Conservation (phyloP, 2,888 invertebrate genomes). For the Tetranychus truncatus region DNA sequence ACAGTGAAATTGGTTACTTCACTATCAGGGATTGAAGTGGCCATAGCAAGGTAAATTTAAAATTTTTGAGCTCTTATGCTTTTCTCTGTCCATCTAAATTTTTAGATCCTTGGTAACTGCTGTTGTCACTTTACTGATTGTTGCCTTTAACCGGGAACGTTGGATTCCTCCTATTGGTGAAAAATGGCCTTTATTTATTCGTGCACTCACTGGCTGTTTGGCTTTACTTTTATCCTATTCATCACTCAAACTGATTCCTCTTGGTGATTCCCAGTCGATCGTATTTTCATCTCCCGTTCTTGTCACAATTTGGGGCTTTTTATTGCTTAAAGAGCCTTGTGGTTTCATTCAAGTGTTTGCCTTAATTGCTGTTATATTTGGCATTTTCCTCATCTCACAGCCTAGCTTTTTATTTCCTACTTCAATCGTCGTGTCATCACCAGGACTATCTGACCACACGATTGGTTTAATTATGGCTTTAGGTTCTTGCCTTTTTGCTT, state of each 20-base stretch:
- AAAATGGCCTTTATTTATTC: neutral
- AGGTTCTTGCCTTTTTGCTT: neutral
- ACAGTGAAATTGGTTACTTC: slow-evolving; percentile 16
- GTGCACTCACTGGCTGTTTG: neutral
- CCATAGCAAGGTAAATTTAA: slow-evolving; percentile 15
- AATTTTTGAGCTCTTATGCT: neutral
- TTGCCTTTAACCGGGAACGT: neutral
- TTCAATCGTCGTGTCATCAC: neutral
- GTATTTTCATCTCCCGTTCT: slow-evolving; percentile 81
- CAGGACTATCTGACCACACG: neutral
- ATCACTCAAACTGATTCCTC: slow-evolving; percentile 47
- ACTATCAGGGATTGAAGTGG: slow-evolving; percentile 14
- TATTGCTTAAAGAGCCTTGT: slow-evolving; percentile 65
- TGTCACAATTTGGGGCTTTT: slow-evolving; percentile 46
- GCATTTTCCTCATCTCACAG: slow-evolving; percentile 64
- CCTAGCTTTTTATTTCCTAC: slow-evolving; percentile 52
- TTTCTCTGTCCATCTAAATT: neutral
- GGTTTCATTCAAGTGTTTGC: slow-evolving; percentile 55
- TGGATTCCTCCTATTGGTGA: neutral
- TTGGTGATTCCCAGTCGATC: slow-evolving; percentile 72
- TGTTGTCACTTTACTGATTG: neutral
- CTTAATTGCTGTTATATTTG: slow-evolving; percentile 59
- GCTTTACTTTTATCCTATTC: neutral
- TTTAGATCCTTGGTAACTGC: neutral
- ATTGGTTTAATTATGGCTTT: neutral